Conservation (phyloP, 2,888 invertebrate species). For the Orchesellides sinensis region DNA sequence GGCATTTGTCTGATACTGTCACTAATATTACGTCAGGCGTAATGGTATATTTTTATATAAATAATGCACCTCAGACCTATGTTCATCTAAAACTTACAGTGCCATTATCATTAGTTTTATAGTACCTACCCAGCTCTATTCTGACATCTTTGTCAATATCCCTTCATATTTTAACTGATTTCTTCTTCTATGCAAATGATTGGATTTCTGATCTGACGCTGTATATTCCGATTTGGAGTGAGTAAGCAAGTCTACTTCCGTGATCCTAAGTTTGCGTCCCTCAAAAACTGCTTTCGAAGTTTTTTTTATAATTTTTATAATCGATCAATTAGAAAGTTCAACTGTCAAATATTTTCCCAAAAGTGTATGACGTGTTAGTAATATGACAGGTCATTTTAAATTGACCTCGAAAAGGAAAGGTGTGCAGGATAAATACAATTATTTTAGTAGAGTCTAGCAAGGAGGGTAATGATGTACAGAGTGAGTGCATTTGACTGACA, state of each 20-base stretch:
- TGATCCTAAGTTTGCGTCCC: not conserved
- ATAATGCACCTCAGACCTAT: too few relatives aligned
- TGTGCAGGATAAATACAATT: too few relatives aligned
- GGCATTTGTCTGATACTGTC: not conserved
- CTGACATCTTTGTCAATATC: conserved; percentile 4
- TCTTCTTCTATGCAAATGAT: not conserved
- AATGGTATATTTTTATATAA: too few relatives aligned
- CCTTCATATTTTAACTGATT: not conserved
- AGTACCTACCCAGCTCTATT: not conserved
- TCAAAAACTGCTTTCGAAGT: too few relatives aligned
- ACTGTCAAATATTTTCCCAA: not conserved
- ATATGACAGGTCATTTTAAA: conserved; percentile 3
- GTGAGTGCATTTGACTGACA: too few relatives aligned
- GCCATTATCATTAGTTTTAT: conserved; percentile 1
- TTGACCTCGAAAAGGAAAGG: conserved; percentile 6
- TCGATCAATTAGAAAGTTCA: not conserved
- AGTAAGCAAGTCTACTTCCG: not conserved
- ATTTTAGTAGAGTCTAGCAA: too few relatives aligned
- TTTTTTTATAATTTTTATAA: too few relatives aligned
- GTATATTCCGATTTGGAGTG: not conserved
- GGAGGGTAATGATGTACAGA: too few relatives aligned
- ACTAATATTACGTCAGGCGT: not conserved
- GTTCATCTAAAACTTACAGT: not conserved
- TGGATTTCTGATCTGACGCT: not conserved
- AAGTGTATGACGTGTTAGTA: not conserved